Evolutionary conservation across 2,888 invertebrate genomes (phyloP).

Genomic region (Acanthosepion lycidas): DNA sequence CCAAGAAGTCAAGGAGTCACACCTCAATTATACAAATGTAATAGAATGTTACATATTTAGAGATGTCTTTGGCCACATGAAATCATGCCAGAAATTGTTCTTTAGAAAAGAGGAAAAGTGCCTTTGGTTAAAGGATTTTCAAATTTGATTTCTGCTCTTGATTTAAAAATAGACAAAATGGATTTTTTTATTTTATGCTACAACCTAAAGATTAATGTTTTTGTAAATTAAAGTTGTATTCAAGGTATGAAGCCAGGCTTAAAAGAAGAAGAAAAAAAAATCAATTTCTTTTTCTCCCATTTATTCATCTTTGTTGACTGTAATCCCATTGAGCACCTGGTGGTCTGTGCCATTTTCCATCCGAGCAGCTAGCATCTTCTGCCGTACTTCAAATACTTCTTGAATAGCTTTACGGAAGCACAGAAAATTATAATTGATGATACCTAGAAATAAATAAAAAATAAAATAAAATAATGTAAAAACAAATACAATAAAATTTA

Average conservation of each 20-base stretch:
- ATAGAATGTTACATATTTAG: background rate
- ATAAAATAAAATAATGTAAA: background rate
- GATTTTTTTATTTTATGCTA: background rate
- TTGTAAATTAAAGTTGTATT: background rate
- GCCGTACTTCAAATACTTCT: constrained; percentile 87
- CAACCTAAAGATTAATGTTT: constrained; percentile 4
- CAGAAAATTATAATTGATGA: constrained; percentile 98
- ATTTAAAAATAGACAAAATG: background rate
- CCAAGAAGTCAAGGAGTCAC: background rate
- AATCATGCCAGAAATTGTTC: background rate
- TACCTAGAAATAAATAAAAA: constrained; percentile 80
- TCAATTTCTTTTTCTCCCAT: background rate
- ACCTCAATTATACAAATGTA: background rate
- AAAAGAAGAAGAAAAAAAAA: background rate
- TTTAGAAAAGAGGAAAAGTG: background rate
- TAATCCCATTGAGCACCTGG: constrained; percentile 46
- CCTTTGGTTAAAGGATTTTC: background rate
- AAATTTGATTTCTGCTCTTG: background rate
- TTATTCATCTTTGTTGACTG: constrained; percentile 44
- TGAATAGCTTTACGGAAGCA: constrained; percentile 97
- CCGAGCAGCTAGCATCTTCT: constrained; percentile 54
- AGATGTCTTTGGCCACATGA: background rate
- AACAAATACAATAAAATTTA: background rate
- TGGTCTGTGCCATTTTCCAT: constrained; percentile 38
- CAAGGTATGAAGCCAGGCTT: background rate